Conservation (phyloP, 2,113 vertebrate species). For the Indicator maculatus region DNA sequence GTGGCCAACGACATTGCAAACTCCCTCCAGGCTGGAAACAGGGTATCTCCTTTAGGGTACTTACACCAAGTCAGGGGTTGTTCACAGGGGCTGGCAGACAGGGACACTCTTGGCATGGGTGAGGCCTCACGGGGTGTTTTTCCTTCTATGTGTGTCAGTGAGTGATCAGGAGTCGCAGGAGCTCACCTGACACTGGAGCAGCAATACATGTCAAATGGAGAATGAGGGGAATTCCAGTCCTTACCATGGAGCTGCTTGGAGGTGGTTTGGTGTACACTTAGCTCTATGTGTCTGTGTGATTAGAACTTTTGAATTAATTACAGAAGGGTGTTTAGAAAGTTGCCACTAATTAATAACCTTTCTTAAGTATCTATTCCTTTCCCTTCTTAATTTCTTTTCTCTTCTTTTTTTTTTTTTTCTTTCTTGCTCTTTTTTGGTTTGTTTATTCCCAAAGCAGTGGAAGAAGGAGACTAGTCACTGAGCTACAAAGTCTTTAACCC, state of each 20-base stretch:
- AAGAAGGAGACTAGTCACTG: background rate
- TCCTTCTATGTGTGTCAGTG: background rate
- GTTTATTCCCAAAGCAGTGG: background rate
- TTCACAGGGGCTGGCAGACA: background rate
- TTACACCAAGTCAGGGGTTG: background rate
- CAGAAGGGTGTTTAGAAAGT: background rate
- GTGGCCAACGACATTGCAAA: accelerated
- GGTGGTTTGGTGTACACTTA: too few relatives aligned
- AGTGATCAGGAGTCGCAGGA: background rate
- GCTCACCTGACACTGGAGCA: background rate
- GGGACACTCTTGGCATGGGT: background rate
- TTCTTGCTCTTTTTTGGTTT: too few relatives aligned
- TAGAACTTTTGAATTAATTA: background rate
- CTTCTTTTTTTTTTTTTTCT: too few relatives aligned
- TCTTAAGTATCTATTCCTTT: background rate
- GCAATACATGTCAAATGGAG: background rate
- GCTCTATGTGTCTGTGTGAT: background rate
- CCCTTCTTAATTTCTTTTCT: background rate
- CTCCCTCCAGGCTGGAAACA: background rate
- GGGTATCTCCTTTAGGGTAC: background rate
- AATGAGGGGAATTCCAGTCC: background rate
- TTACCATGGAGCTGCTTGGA: background rate
- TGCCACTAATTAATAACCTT: background rate
- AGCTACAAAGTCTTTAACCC: background rate
- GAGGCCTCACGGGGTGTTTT: background rate